These are phyloP conservation scores for Neocloeon triangulifer DNA, from an alignment of 1,140 invertebrate genomes.

Conservation along the genomic window DNA sequence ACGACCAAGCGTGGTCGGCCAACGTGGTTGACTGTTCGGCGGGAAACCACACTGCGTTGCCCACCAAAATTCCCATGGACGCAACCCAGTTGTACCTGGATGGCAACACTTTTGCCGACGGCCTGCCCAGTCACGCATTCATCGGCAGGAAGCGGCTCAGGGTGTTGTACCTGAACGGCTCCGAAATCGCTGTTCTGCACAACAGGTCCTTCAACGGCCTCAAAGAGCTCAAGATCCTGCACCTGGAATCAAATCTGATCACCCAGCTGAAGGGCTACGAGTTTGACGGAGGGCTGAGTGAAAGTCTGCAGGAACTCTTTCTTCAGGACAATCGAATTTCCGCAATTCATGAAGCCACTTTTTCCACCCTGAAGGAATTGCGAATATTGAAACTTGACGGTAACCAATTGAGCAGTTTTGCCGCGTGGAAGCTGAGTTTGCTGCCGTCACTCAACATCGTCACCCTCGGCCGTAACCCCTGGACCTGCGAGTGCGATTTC, in stretches of 20 bases:
- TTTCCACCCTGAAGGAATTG: constrained; percentile 42
- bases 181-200: constrained; percentile 63
- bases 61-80: constrained; percentile 77
- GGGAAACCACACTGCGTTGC: constrained; percentile 47
- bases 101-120: constrained; percentile 56
- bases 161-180: constrained; percentile 61
- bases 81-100: constrained; percentile 73
- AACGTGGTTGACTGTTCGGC: constrained; percentile 77
- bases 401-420: constrained; percentile 47
- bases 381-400: constrained; percentile 48
- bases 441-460: constrained; percentile 45
- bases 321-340: constrained; percentile 43
- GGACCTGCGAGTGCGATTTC: constrained; percentile 73
- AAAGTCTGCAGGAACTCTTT: constrained; percentile 30
- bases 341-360: constrained; percentile 53
- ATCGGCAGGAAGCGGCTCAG: constrained; percentile 70
- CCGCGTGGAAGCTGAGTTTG: constrained; percentile 50
- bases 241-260: constrained; percentile 59
- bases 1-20: constrained; percentile 76
- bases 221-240: constrained; percentile 52
- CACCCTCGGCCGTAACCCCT: constrained; percentile 53
- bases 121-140: constrained; percentile 52
- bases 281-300: constrained; percentile 42
- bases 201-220: constrained; percentile 80
- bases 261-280: constrained; percentile 57